A percentile compares a stretch with the other conserved stretches of the same genome.
Evolutionary conservation across 35 echinoderm and acorn worm genomes (phyloP).

Genomic region (Hemicentrotus pulcherrimus): DNA sequence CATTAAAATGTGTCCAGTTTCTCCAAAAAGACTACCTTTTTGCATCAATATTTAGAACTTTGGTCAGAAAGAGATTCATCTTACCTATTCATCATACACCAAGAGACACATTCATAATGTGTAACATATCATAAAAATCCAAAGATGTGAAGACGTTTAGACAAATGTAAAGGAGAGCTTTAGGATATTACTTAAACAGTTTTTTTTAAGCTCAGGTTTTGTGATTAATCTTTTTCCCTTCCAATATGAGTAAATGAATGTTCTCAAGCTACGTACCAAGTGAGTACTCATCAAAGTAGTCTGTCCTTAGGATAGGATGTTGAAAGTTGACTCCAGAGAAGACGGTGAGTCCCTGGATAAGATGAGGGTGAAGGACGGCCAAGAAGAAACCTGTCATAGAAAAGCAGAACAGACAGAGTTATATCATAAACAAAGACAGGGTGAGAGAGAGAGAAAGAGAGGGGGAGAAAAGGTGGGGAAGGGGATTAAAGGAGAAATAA

Average conservation of each 20-base stretch:
- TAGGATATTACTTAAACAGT: too few species aligned
- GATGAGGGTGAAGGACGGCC: background rate
- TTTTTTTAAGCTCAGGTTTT: background rate
- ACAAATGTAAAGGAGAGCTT: too few species aligned
- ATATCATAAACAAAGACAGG: background rate
- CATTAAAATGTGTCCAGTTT: too few species aligned
- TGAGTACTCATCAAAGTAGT: conserved; percentile 56
- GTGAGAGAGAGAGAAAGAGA: background rate
- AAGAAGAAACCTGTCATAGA: background rate
- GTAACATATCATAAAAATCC: too few species aligned
- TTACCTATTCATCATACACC: too few species aligned
- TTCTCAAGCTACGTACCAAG: conserved; percentile 39
- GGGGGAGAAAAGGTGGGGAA: background rate
- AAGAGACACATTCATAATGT: too few species aligned
- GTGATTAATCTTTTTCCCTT: background rate
- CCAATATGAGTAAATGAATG: background rate
- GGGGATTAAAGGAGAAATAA: too few species aligned
- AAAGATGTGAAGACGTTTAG: too few species aligned
- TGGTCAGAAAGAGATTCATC: too few species aligned
- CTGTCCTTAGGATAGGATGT: conserved; percentile 51
- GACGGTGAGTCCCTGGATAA: background rate
- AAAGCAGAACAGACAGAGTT: background rate
- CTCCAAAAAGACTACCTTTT: too few species aligned
- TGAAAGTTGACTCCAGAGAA: conserved; percentile 41
- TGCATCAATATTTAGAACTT: too few species aligned